phyloP scores from a whole-genome alignment of 1,140 invertebrate genomes.

The Pseudachorutes palmiensis region DNA sequence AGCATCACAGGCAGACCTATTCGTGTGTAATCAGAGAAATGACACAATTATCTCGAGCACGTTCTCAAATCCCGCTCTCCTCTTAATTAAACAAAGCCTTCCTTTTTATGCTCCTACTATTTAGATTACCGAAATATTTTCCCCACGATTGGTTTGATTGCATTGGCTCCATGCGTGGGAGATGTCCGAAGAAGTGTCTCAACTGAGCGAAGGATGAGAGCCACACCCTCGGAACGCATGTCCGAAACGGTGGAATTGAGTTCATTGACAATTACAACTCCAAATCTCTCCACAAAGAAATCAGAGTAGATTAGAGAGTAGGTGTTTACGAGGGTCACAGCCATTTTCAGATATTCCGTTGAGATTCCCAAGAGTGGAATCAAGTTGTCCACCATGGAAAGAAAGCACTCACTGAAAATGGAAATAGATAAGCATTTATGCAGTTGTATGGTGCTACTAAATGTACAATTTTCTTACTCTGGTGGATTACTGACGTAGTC shows the following conservation, averaged over 20 bases:
- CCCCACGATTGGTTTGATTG: slow-evolving; percentile 34
- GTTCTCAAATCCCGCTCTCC: too few species aligned
- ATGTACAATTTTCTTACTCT: slow-evolving; percentile 26
- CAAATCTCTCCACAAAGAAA: slow-evolving; percentile 34
- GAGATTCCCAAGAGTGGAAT: slow-evolving; percentile 33
- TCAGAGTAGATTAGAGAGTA: slow-evolving; percentile 35
- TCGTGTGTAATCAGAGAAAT: not conserved
- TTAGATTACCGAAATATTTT: slow-evolving; percentile 34
- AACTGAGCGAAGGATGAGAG: slow-evolving; percentile 62
- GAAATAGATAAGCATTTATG: slow-evolving; percentile 1
- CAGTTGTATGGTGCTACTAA: not conserved
- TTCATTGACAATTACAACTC: slow-evolving; percentile 26
- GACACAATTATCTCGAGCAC: too few species aligned
- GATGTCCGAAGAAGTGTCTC: slow-evolving; percentile 60
- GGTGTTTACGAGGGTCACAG: slow-evolving; percentile 28
- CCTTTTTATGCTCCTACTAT: not conserved
- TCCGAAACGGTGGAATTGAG: slow-evolving; percentile 52
- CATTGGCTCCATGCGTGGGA: slow-evolving; percentile 51
- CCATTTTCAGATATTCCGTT: slow-evolving; percentile 36
- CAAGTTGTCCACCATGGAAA: slow-evolving; percentile 31
- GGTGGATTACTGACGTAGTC: slow-evolving; percentile 56
- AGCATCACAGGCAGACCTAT: slow-evolving; percentile 51
- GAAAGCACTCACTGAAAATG: slow-evolving; percentile 30
- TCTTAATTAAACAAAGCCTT: too few species aligned
- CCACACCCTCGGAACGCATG: slow-evolving; percentile 66